phyloP scores from a whole-genome alignment of 2,113 vertebrate species.

The Vulpes vulpes region DNA sequence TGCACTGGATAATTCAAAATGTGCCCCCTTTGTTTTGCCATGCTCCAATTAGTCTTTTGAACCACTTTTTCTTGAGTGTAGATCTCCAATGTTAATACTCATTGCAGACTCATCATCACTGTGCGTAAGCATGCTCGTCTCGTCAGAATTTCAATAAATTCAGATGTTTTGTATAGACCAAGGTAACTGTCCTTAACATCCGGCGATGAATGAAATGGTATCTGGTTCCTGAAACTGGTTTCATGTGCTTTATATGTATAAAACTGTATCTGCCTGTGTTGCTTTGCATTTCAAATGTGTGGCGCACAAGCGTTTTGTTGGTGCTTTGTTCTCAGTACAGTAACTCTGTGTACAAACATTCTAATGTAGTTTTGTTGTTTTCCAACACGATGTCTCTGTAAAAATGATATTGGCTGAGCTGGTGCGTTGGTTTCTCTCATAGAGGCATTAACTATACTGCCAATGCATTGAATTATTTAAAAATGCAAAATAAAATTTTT shows the following conservation, averaged over 20 bases:
- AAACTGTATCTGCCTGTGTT: slow-evolving; percentile 92
- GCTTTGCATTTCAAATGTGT: slow-evolving; percentile 94
- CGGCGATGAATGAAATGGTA: slow-evolving; percentile 90
- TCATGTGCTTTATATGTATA: slow-evolving; percentile 91
- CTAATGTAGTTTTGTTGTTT: slow-evolving; percentile 96
- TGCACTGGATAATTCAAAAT: slow-evolving; percentile 73
- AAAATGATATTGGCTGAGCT: slow-evolving; percentile 95
- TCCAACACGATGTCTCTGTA: slow-evolving; percentile 96
- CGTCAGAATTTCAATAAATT: slow-evolving; percentile 90
- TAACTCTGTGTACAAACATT: slow-evolving; percentile 96
- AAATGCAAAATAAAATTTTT: slow-evolving; percentile 92
- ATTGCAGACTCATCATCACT: slow-evolving; percentile 88
- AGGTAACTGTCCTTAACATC: slow-evolving; percentile 90
- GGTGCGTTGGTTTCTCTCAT: slow-evolving; percentile 89
- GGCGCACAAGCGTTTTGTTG: slow-evolving; percentile 93
- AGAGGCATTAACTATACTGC: slow-evolving; percentile 91
- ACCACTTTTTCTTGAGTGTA: slow-evolving; percentile 74
- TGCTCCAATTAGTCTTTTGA: slow-evolving; percentile 72
- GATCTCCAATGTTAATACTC: slow-evolving; percentile 77
- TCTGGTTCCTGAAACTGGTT: slow-evolving; percentile 89
- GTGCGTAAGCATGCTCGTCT: slow-evolving; percentile 91
- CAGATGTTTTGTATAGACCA: slow-evolving; percentile 91
- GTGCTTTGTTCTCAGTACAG: slow-evolving; percentile 94
- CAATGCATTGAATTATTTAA: slow-evolving; percentile 92
- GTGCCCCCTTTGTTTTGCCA: slow-evolving; percentile 77